Evolutionary conservation across 2,888 invertebrate species (phyloP).

Genomic region (Ennomos quercinarius): DNA sequence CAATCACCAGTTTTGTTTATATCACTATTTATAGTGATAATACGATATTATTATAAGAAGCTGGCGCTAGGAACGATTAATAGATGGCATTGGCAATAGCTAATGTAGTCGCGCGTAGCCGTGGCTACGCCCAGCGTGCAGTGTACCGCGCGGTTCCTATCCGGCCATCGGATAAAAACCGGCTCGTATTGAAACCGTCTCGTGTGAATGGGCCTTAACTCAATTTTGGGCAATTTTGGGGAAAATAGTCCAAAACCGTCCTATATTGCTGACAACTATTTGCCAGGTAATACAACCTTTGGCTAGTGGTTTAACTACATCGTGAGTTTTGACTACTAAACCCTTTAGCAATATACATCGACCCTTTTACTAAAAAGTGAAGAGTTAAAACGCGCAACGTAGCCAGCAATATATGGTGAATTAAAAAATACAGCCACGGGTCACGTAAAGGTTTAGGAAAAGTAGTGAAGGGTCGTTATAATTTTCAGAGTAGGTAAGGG

Average conservation of each 20-base stretch:
- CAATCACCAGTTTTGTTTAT: too few relatives aligned
- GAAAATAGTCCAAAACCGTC: slow-evolving; percentile 19
- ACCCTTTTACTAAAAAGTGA: not conserved
- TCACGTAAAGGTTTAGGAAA: not conserved
- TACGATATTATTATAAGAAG: too few relatives aligned
- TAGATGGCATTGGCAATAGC: too few relatives aligned
- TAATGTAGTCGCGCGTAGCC: too few relatives aligned
- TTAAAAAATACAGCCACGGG: not conserved
- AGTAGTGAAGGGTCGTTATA: slow-evolving; percentile 44
- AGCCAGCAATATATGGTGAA: not conserved
- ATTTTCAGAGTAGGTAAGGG: slow-evolving; percentile 49
- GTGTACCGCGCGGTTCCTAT: too few relatives aligned
- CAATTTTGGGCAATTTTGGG: slow-evolving; percentile 7
- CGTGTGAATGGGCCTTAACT: not conserved
- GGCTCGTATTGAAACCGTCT: too few relatives aligned
- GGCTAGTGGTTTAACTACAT: not conserved
- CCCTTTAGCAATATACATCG: not conserved
- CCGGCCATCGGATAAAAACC: too few relatives aligned
- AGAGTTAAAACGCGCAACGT: not conserved
- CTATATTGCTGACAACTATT: slow-evolving; percentile 39
- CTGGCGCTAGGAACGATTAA: too few relatives aligned
- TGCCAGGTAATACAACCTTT: slow-evolving; percentile 30
- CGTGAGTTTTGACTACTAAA: not conserved
- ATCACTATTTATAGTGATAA: too few relatives aligned
- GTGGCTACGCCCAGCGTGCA: too few relatives aligned